Conservation (phyloP, 2,888 invertebrate species). For the Epinotia brunnichana region DNA sequence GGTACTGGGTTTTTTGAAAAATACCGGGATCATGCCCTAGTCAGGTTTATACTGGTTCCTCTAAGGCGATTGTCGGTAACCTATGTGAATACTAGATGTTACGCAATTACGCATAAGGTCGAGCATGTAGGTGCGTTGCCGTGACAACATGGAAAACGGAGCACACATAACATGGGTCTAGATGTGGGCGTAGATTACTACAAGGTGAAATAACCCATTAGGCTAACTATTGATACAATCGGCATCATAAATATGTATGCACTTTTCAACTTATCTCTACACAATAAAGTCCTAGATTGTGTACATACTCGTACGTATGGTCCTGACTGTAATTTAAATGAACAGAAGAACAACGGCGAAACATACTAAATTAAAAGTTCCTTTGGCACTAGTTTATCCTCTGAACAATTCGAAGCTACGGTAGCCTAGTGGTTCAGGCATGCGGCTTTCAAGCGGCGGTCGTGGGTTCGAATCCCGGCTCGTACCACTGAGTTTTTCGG, state of each 20-base stretch:
- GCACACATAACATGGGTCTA: background rate
- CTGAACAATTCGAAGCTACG: no score
- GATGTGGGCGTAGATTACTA: slow-evolving; percentile 15
- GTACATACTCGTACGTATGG: no score
- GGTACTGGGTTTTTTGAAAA: no score
- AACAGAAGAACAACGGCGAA: background rate
- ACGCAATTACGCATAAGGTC: background rate
- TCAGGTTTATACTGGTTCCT: background rate
- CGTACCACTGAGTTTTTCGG: no score
- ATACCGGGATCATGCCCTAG: no score
- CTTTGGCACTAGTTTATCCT: background rate
- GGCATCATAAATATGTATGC: background rate
- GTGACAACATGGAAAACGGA: slow-evolving; percentile 26
- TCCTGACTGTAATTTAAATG: background rate
- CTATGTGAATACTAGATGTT: slow-evolving; percentile 3
- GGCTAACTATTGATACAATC: background rate
- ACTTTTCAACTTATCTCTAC: no score
- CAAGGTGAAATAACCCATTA: slow-evolving; percentile 19
- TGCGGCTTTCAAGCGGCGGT: no score
- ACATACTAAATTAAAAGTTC: background rate
- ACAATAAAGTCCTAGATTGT: no score
- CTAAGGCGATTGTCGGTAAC: background rate
- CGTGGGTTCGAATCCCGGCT: no score
- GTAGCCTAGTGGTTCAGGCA: no score
- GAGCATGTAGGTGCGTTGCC: slow-evolving; percentile 24